phyloP scores from a whole-genome alignment of 2,797 vertebrate species.

The Sebastiscus albofasciatus region DNA sequence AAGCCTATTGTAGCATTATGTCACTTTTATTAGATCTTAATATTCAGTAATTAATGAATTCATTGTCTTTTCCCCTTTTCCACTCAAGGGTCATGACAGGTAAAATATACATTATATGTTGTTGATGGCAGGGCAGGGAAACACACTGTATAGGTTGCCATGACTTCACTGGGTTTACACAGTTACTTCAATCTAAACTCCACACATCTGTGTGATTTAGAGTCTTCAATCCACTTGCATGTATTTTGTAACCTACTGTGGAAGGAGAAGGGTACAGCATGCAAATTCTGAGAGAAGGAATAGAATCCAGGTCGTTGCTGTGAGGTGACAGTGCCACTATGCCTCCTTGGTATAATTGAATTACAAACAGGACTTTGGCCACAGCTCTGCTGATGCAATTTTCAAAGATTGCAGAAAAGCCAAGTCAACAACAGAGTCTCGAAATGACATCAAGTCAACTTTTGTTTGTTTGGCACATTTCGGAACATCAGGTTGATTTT shows the following conservation, averaged over 20 bases:
- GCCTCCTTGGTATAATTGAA: constrained; percentile 12
- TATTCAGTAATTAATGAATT: background rate
- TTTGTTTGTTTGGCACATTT: constrained; percentile 23
- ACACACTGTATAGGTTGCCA: background rate
- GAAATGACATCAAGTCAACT: constrained; percentile 23
- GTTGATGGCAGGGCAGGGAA: background rate
- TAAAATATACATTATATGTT: background rate
- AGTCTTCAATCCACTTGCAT: background rate
- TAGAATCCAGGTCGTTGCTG: constrained; percentile 3
- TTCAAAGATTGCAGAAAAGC: constrained; percentile 17
- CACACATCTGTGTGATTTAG: background rate
- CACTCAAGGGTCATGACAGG: background rate
- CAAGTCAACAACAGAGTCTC: background rate
- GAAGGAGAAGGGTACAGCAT: constrained; percentile 1
- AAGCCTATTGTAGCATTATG: background rate
- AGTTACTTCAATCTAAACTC: background rate
- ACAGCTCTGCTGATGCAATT: constrained; percentile 17
- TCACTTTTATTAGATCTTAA: background rate
- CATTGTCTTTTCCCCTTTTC: background rate
- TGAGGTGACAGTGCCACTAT: constrained; percentile 13
- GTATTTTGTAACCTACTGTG: constrained; percentile 7
- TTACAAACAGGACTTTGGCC: constrained; percentile 34
- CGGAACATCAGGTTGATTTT: background rate
- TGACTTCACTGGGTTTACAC: background rate
- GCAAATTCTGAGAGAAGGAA: constrained; percentile 9